Percentiles rank a stretch among this genome's conserved stretches.
Conservation (phyloP, 2,797 vertebrate genomes). For the Sebastes nivosus region DNA sequence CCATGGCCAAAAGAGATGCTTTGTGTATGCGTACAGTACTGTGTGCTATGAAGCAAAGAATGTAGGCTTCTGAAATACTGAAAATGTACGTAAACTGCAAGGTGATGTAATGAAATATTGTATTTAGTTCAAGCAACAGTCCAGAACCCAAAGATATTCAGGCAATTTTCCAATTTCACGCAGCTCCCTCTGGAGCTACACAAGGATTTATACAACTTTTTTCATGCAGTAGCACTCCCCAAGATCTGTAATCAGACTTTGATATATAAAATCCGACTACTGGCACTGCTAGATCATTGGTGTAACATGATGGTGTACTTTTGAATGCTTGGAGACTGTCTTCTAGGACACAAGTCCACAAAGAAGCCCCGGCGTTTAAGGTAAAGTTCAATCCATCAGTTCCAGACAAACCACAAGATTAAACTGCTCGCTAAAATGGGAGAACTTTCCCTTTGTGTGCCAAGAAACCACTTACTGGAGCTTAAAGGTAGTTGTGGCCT, state of each 20-base stretch:
- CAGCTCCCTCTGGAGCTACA: not conserved
- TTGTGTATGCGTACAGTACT: not conserved
- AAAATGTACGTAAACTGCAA: not conserved
- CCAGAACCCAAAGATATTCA: not conserved
- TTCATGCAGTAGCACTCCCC: not conserved
- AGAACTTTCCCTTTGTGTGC: constrained; percentile 34
- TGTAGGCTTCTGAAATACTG: too few species aligned
- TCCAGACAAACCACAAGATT: constrained; percentile 16
- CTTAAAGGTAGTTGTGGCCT: constrained; percentile 35
- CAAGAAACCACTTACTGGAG: constrained; percentile 49
- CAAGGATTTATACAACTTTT: not conserved
- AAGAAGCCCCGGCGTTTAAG: not conserved
- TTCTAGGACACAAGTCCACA: not conserved
- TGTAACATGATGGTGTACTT: not conserved
- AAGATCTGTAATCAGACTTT: not conserved
- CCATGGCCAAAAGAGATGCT: not conserved
- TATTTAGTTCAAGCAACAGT: not conserved
- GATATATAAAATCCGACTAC: not conserved
- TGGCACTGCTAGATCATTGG: not conserved
- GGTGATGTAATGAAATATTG: not conserved
- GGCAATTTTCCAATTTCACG: not conserved
- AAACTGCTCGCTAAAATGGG: constrained; percentile 18
- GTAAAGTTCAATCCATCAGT: constrained; percentile 3
- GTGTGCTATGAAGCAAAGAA: too few species aligned
- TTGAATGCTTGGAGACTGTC: not conserved